These are phyloP conservation scores for Centrocercus urophasianus DNA, from an alignment of 2,113 vertebrate species.

Conservation along the genomic window DNA sequence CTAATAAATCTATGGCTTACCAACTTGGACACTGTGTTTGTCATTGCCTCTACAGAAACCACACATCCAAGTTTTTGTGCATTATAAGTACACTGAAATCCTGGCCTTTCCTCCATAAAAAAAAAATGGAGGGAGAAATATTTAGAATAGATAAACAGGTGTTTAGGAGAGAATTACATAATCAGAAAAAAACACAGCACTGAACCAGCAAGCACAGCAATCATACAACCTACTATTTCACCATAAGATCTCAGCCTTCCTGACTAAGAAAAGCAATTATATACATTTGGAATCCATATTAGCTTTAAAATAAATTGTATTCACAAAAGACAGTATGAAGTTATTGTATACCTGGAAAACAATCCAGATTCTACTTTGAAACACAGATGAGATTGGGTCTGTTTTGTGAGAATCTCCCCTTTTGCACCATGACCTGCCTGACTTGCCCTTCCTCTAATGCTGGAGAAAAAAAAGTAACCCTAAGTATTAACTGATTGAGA, in stretches of 20 bases:
- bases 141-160: background rate
- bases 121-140: accelerated
- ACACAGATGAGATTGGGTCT: background rate
- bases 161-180: background rate
- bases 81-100: background rate
- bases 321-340: background rate
- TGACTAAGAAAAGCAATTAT: background rate
- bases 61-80: background rate
- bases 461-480: background rate
- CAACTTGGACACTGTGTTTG: background rate
- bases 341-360: background rate
- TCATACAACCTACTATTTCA: background rate
- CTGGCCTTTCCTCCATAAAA: background rate
- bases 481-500: constrained; percentile 25
- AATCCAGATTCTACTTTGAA: background rate
- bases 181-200: background rate
- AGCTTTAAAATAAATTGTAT: background rate
- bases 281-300: background rate
- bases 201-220: background rate
- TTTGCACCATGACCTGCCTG: background rate
- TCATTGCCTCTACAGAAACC: background rate
- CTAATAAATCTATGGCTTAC: background rate
- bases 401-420: background rate
- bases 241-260: background rate
- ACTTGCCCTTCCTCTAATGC: background rate